Evolutionary conservation across 2,888 invertebrate genomes (phyloP).

Genomic region (Ryuthela nishihirai): DNA sequence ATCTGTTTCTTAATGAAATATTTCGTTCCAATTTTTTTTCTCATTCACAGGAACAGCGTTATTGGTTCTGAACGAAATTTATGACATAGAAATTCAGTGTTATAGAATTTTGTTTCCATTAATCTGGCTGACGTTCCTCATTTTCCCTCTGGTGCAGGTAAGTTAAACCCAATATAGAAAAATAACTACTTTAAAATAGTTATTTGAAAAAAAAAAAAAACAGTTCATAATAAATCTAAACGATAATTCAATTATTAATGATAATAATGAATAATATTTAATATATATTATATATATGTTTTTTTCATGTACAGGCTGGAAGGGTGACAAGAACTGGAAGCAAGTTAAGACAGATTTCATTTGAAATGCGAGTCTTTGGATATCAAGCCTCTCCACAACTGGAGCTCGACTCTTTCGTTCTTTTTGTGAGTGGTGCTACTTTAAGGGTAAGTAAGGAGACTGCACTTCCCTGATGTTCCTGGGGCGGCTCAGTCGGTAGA

Average conservation of each 20-base stretch:
- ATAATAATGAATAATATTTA: not conserved
- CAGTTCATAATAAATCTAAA: no score
- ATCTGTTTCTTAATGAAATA: no score
- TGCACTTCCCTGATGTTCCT: no score
- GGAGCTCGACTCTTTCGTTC: conserved; percentile 51
- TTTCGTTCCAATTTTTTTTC: no score
- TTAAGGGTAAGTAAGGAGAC: conserved; percentile 49
- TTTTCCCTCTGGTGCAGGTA: conserved; percentile 50
- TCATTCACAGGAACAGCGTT: conserved; percentile 45
- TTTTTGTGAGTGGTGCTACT: conserved; percentile 48
- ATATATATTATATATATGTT: no score
- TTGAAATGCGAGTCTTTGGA: conserved; percentile 51
- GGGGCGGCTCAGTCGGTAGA: no score
- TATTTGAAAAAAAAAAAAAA: no score
- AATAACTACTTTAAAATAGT: no score
- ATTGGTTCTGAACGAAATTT: conserved; percentile 45
- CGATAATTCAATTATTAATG: no score
- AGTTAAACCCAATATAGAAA: conserved; percentile 6
- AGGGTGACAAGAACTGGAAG: conserved; percentile 50
- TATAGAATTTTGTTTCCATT: conserved; percentile 47
- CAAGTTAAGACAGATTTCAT: conserved; percentile 48
- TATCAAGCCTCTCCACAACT: conserved; percentile 47
- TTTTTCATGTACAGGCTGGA: conserved; percentile 51
- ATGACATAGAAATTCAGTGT: conserved; percentile 45
- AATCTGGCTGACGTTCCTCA: conserved; percentile 47